Percentiles rank a stretch among this genome's conserved stretches.
These are phyloP conservation scores for Zaprionus lineosus DNA, from an alignment of 2,888 invertebrate genomes.

Conservation along the genomic window DNA sequence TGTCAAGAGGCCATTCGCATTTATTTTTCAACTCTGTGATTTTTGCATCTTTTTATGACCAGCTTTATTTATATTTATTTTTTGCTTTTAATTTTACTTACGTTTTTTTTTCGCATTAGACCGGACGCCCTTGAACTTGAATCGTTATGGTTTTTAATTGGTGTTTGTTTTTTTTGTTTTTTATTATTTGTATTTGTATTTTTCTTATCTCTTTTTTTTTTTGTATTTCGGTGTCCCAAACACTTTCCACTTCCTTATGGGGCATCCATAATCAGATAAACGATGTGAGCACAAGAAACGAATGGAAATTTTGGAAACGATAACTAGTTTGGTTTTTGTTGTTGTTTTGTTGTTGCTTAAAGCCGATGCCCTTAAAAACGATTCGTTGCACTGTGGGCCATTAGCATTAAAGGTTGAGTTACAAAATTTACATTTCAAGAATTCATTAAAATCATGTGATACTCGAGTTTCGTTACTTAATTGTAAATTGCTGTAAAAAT, in stretches of 20 bases:
- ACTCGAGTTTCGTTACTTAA: too few species aligned
- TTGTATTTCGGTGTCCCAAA: neutral
- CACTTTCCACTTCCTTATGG: constrained; percentile 41
- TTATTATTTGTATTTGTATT: neutral
- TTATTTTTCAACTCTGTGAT: constrained; percentile 26
- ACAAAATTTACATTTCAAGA: too few species aligned
- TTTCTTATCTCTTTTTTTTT: neutral
- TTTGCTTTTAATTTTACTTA: constrained; percentile 6
- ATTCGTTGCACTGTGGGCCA: constrained; percentile 21
- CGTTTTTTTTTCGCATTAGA: constrained; percentile 29
- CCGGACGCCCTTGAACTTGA: constrained; percentile 49
- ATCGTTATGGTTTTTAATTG: constrained; percentile 2
- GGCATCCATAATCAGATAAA: constrained; percentile 19
- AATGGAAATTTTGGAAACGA: constrained; percentile 32
- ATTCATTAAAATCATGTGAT: too few species aligned
- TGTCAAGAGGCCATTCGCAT: constrained; percentile 71
- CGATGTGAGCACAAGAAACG: constrained; percentile 36
- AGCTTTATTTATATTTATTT: constrained; percentile 30
- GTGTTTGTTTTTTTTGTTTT: constrained; percentile 1
- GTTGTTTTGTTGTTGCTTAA: constrained; percentile 18
- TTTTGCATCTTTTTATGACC: constrained; percentile 5
- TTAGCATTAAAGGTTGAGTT: neutral
- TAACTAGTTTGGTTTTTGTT: constrained; percentile 30
- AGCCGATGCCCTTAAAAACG: constrained; percentile 41
- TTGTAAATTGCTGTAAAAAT: too few species aligned